Conservation (phyloP, 2,888 invertebrate genomes). For the Drosophila barbarae region DNA sequence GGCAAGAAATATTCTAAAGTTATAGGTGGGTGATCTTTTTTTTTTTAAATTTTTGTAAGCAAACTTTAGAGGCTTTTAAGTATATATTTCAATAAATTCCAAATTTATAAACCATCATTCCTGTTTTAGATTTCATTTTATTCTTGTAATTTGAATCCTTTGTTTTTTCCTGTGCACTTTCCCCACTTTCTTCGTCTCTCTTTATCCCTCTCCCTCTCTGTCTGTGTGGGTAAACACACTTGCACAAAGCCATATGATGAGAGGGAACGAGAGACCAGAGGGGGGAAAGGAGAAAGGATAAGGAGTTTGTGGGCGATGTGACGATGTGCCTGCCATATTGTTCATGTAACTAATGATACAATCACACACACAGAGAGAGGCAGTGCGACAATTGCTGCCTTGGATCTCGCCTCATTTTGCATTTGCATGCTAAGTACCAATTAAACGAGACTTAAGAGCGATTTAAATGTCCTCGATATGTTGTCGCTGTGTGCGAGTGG, state of each 20-base stretch:
- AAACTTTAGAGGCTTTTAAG: too few species aligned
- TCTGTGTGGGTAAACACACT: slow-evolving; percentile 24
- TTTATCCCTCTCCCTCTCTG: neutral
- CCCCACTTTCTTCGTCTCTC: neutral
- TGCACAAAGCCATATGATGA: slow-evolving; percentile 4
- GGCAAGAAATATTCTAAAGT: neutral
- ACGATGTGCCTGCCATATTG: slow-evolving; percentile 30
- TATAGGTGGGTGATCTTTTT: too few species aligned
- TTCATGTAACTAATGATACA: slow-evolving; percentile 40
- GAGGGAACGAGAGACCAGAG: neutral
- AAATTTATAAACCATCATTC: too few species aligned
- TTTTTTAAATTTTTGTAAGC: too few species aligned
- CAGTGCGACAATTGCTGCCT: slow-evolving; percentile 49
- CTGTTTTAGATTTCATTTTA: too few species aligned
- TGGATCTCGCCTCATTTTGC: slow-evolving; percentile 56
- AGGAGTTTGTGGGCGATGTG: slow-evolving; percentile 5
- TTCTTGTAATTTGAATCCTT: too few species aligned
- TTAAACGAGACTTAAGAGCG: slow-evolving; percentile 64
- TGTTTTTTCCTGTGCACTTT: neutral
- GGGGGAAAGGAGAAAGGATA: neutral
- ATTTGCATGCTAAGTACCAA: slow-evolving; percentile 68
- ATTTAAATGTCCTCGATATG: slow-evolving; percentile 65
- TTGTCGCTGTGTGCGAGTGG: slow-evolving; percentile 28
- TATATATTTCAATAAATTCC: too few species aligned
- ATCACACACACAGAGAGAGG: slow-evolving; percentile 2